Evolutionary conservation across 1,140 invertebrate genomes (phyloP).

Genomic region (Scaptomyza graminum): DNA sequence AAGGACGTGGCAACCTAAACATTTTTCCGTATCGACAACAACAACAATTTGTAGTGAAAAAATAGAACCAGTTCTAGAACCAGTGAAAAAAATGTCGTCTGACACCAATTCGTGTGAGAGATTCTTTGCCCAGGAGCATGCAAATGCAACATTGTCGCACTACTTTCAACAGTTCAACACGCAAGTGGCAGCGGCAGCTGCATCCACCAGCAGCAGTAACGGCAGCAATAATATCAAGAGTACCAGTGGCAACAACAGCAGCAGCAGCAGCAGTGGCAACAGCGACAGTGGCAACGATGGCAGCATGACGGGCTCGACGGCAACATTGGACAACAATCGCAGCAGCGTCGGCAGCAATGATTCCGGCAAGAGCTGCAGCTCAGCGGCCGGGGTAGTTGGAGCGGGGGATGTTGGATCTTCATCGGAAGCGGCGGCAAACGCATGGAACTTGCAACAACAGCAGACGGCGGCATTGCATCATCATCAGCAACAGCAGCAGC

Average conservation of each 20-base stretch:
- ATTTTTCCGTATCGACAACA: neutral
- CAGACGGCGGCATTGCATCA: slow-evolving; percentile 54
- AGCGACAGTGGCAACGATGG: slow-evolving; percentile 59
- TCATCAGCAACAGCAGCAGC: slow-evolving; percentile 62
- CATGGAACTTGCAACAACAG: slow-evolving; percentile 66
- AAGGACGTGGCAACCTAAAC: slow-evolving; percentile 71
- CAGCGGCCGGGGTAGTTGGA: neutral
- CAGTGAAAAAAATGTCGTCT: slow-evolving; percentile 65
- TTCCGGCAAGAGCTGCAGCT: slow-evolving; percentile 65
- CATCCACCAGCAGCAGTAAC: slow-evolving; percentile 43
- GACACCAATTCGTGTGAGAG: slow-evolving; percentile 72
- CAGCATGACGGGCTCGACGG: slow-evolving; percentile 64
- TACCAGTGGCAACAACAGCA: slow-evolving; percentile 18
- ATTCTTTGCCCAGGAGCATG: slow-evolving; percentile 78
- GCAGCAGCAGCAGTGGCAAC: slow-evolving; percentile 32
- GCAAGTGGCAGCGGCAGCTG: slow-evolving; percentile 57
- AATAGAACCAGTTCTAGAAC: slow-evolving; percentile 12
- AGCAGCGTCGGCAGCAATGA: slow-evolving; percentile 79
- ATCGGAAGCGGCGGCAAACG: slow-evolving; percentile 46
- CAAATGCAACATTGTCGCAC: slow-evolving; percentile 72
- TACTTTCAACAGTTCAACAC: slow-evolving; percentile 81
- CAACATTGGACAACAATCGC: slow-evolving; percentile 67
- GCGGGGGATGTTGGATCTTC: neutral
- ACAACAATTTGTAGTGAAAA: neutral
- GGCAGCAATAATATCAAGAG: slow-evolving; percentile 41